A percentile compares a stretch with the other conserved stretches of the same genome.
Conservation (phyloP, 35 echinoderm and acorn worm species). For the Apostichopus japonicus region DNA sequence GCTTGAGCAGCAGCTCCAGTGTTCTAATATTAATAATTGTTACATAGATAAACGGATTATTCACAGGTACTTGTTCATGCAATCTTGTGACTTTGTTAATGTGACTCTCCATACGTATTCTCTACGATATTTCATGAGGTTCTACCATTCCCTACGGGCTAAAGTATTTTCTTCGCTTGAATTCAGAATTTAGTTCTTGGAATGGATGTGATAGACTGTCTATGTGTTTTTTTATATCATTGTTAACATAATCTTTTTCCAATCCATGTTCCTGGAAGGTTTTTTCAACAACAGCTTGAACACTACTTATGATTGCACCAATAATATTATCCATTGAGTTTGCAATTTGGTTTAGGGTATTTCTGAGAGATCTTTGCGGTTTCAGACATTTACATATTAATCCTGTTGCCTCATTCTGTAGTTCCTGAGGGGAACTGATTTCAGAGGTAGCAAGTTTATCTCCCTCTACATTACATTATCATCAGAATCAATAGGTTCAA, state of each 20-base stretch:
- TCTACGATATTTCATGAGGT: conserved; percentile 7
- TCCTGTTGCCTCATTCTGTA: conserved; percentile 32
- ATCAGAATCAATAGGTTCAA: neutral
- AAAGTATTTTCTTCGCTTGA: conserved; percentile 38
- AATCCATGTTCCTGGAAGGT: conserved; percentile 36
- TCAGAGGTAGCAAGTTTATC: neutral
- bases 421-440: neutral
- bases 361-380: conserved; percentile 18
- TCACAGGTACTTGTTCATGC: conserved; percentile 27
- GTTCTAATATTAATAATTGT: conserved; percentile 15
- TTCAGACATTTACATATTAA: conserved; percentile 28
- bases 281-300: neutral
- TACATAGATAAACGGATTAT: conserved; percentile 21
- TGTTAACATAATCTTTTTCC: conserved; percentile 34
- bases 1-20: neutral
- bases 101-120: conserved; percentile 23
- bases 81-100: conserved; percentile 9
- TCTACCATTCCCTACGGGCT: conserved; percentile 18
- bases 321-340: neutral
- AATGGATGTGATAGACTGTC: neutral
- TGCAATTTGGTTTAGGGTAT: conserved; percentile 26
- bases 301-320: neutral
- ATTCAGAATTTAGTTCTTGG: conserved; percentile 50
- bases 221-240: conserved; percentile 39
- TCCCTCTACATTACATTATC: conserved; percentile 17